These are phyloP conservation scores for Phyllostomus hastatus DNA, from an alignment of 2,113 vertebrate species.

Conservation along the genomic window DNA sequence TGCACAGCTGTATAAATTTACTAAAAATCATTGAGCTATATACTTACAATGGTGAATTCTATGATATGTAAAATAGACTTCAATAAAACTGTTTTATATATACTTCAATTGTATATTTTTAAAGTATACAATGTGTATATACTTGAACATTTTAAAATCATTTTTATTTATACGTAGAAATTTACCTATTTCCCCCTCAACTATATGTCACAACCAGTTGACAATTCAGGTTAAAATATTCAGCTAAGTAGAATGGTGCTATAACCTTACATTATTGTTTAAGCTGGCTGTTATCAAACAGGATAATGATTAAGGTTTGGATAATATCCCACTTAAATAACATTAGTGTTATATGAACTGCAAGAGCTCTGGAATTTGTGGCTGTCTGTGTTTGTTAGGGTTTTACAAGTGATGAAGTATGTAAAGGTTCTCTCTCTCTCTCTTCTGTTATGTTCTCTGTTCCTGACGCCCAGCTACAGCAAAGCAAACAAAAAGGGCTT, in stretches of 20 bases:
- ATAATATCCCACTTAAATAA: conserved; percentile 41
- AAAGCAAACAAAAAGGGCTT: conserved; percentile 34
- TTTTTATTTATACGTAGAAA: conserved; percentile 27
- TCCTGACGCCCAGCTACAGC: conserved; percentile 11
- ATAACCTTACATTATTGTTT: conserved; percentile 3
- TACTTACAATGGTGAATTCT: background rate
- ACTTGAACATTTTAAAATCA: conserved; percentile 1
- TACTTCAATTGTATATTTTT: background rate
- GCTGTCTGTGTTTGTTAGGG: conserved; percentile 23
- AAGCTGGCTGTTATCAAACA: background rate
- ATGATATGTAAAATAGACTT: background rate
- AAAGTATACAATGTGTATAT: background rate
- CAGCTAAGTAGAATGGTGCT: background rate
- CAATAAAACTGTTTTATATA: background rate
- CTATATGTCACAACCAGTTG: conserved; percentile 6
- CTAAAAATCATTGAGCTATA: background rate
- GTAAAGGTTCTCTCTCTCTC: background rate
- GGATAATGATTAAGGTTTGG: conserved; percentile 19
- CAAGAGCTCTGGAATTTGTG: conserved; percentile 25
- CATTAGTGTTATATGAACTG: conserved; percentile 38
- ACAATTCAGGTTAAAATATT: conserved; percentile 4
- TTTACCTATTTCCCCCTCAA: background rate
- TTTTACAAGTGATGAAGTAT: conserved; percentile 22
- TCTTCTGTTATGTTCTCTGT: background rate
- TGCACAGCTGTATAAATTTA: background rate